Conservation (phyloP, 1,140 invertebrate species). For the Papilio glaucus region DNA sequence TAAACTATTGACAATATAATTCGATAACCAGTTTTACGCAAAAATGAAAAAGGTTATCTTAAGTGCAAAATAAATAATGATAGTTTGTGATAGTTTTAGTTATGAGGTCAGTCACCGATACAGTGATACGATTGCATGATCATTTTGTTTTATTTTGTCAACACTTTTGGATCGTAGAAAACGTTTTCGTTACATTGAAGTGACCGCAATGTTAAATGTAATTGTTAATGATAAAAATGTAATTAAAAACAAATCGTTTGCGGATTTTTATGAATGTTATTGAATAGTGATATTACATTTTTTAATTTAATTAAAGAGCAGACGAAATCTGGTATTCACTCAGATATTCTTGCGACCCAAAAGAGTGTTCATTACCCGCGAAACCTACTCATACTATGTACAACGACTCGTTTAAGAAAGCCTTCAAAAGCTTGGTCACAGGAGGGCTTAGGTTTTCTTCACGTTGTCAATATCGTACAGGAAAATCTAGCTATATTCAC, state of each 20-base stretch:
- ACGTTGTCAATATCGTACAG: too few relatives aligned
- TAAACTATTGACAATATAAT: neutral
- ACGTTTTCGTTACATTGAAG: neutral
- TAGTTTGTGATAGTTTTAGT: constrained; percentile 13
- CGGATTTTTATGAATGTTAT: constrained; percentile 6
- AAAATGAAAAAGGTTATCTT: constrained; percentile 22
- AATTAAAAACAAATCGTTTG: neutral
- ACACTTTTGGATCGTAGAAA: neutral
- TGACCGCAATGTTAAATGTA: neutral
- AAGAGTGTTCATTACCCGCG: too few relatives aligned
- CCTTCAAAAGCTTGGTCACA: too few relatives aligned
- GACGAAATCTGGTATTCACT: too few relatives aligned
- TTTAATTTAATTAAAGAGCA: too few relatives aligned
- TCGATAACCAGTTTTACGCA: constrained; percentile 18
- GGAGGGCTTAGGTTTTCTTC: too few relatives aligned
- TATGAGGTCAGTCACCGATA: constrained; percentile 19
- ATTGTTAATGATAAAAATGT: neutral
- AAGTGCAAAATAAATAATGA: constrained; percentile 15
- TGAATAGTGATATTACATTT: too few relatives aligned
- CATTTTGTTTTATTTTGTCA: neutral
- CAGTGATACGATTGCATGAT: neutral
- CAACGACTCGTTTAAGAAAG: too few relatives aligned
- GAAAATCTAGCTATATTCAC: too few relatives aligned
- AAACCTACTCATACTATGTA: too few relatives aligned
- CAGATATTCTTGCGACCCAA: too few relatives aligned